phyloP scores from a whole-genome alignment of 2,888 invertebrate species.

The Eupithecia exiguata region DNA sequence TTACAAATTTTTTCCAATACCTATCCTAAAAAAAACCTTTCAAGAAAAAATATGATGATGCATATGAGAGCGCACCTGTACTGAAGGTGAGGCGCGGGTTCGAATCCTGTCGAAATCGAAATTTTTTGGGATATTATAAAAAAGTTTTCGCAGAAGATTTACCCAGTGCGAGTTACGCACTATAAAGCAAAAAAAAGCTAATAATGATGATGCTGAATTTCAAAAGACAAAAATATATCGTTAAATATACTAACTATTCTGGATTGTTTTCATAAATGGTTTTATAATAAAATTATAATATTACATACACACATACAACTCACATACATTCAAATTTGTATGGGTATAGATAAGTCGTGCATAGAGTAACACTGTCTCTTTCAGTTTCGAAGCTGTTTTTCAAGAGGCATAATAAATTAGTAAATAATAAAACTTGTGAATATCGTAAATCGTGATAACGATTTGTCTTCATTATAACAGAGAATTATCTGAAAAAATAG shows the following conservation, averaged over 20 bases:
- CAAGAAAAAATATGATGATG: not conserved
- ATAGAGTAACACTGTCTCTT: constrained; percentile 49
- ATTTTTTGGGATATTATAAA: no score
- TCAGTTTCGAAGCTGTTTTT: constrained; percentile 32
- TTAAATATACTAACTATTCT: not conserved
- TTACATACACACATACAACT: not conserved
- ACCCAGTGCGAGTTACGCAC: no score
- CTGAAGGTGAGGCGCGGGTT: no score
- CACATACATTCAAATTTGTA: constrained; percentile 59
- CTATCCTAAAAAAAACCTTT: not conserved
- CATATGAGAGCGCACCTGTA: no score
- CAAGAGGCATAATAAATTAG: constrained; percentile 18
- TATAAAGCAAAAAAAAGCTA: no score
- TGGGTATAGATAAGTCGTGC: constrained; percentile 64
- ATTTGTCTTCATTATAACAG: not conserved
- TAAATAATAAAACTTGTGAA: not conserved
- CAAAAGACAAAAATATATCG: not conserved
- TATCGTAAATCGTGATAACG: not conserved
- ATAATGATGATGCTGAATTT: not conserved
- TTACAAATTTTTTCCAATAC: not conserved
- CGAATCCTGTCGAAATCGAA: no score
- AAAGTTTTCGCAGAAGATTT: no score
- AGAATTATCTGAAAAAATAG: not conserved
- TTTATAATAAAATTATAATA: no score
- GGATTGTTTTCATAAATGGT: no score